Evolutionary conservation across 1,140 invertebrate species (phyloP).

Genomic region (Branchinecta lynchi): DNA sequence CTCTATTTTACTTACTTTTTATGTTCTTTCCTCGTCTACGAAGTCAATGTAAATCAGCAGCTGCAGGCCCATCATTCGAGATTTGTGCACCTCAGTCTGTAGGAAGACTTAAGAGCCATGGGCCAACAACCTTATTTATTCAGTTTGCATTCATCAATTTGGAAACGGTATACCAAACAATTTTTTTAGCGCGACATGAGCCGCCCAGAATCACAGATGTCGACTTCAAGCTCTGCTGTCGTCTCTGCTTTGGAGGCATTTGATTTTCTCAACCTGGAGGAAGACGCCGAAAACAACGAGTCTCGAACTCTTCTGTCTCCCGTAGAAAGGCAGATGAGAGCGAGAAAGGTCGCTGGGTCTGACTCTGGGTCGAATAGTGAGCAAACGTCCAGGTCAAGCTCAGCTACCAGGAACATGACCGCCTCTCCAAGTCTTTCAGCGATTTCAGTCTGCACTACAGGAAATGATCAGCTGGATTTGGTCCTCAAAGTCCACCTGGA

Average conservation of each 20-base stretch:
- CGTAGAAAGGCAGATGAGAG: constrained; percentile 13
- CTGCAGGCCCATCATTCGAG: no score
- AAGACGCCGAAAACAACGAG: constrained; percentile 28
- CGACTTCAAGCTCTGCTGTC: constrained; percentile 37
- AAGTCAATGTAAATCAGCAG: no score
- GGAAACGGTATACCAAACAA: no score
- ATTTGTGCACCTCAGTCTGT: no score
- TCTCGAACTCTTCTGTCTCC: constrained; percentile 11
- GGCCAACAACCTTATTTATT: no score
- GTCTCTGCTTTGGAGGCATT: constrained; percentile 40
- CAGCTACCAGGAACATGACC: constrained; percentile 16
- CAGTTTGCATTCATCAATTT: no score
- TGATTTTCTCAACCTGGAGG: constrained; percentile 38
- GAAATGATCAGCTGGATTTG: constrained; percentile 34
- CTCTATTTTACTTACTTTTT: no score
- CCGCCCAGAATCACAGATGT: constrained; percentile 29
- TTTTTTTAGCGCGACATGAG: constrained; percentile 22
- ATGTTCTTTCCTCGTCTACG: no score
- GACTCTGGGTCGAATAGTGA: constrained; percentile 13
- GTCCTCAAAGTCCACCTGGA: constrained; percentile 33
- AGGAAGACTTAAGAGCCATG: no score
- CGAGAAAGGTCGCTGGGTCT: constrained; percentile 17
- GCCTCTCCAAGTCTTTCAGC: constrained; percentile 16
- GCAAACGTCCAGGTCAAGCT: background rate
- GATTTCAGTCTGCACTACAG: constrained; percentile 29